Conservation (phyloP, 2,888 invertebrate genomes). For the Polyommatus icarus region DNA sequence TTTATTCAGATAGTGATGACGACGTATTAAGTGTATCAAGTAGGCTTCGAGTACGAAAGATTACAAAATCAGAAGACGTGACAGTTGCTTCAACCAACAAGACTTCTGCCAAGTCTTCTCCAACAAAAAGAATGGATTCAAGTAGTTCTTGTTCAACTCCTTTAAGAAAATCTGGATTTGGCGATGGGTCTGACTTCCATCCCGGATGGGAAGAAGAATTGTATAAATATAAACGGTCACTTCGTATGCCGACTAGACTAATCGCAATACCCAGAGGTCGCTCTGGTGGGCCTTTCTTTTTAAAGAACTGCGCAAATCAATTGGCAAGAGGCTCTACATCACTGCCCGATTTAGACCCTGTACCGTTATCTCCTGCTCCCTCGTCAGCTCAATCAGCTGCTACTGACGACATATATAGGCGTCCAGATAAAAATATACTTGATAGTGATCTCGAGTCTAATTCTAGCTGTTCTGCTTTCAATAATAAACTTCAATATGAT, state of each 20-base stretch:
- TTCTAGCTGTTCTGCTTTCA: conserved; percentile 81
- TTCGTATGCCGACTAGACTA: conserved; percentile 89
- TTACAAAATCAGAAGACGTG: conserved; percentile 69
- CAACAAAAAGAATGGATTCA: conserved; percentile 61
- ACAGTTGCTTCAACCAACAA: conserved; percentile 52
- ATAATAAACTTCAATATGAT: conserved; percentile 80
- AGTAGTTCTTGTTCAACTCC: conserved; percentile 61
- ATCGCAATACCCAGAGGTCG: conserved; percentile 87
- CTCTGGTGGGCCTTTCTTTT: conserved; percentile 77
- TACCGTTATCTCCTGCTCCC: conserved; percentile 85
- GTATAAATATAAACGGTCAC: conserved; percentile 89
- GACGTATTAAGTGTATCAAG: conserved; percentile 65
- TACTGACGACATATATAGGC: conserved; percentile 78
- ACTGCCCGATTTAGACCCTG: conserved; percentile 88
- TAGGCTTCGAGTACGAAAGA: conserved; percentile 72
- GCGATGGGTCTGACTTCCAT: conserved; percentile 85
- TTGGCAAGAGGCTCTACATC: conserved; percentile 86
- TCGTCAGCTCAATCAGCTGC: conserved; percentile 82
- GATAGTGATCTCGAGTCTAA: conserved; percentile 86
- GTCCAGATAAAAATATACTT: conserved; percentile 70
- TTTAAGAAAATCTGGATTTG: conserved; percentile 81
- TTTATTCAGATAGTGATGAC: conserved; percentile 68
- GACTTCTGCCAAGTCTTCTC: conserved; percentile 61
- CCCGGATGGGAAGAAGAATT: conserved; percentile 93
- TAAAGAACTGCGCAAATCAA: conserved; percentile 57